Evolutionary conservation across 2,113 vertebrate species (phyloP).

Genomic region (Pitta sordida): DNA sequence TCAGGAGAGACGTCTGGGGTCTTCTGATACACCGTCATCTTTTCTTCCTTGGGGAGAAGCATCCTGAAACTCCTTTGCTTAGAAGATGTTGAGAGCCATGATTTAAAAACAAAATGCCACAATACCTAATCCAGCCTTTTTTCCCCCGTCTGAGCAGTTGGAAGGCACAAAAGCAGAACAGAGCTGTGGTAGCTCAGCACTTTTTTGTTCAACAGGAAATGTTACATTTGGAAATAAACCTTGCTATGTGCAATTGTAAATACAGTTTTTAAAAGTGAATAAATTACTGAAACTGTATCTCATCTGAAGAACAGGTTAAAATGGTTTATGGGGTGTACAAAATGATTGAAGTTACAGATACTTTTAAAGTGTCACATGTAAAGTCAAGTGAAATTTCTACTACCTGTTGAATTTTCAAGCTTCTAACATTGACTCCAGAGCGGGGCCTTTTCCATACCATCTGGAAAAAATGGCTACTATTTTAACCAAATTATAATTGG

Average conservation of each 20-base stretch:
- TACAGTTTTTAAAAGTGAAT: neutral
- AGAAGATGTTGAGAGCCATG: neutral
- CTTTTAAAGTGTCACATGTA: neutral
- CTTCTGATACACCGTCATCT: neutral
- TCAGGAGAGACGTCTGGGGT: neutral
- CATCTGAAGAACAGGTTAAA: neutral
- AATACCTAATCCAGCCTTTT: neutral
- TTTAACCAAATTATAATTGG: neutral
- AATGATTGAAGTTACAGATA: neutral
- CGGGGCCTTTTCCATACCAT: neutral
- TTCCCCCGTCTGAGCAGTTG: neutral
- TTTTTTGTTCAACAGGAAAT: neutral
- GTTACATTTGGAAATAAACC: neutral
- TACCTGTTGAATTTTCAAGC: neutral
- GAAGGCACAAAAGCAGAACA: neutral
- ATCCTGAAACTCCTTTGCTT: neutral
- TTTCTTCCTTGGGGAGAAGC: neutral
- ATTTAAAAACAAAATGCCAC: neutral
- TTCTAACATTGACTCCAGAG: neutral
- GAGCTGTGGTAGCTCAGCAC: neutral
- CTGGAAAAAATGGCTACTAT: neutral
- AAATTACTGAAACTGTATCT: neutral
- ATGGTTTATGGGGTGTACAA: neutral
- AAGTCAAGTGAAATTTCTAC: neutral
- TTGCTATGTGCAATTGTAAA: neutral